Evolutionary conservation across 2,113 vertebrate species (phyloP), one percentile per base, ranked within the genome.

Genomic region (Sakesphorus luctuosus): DNA sequence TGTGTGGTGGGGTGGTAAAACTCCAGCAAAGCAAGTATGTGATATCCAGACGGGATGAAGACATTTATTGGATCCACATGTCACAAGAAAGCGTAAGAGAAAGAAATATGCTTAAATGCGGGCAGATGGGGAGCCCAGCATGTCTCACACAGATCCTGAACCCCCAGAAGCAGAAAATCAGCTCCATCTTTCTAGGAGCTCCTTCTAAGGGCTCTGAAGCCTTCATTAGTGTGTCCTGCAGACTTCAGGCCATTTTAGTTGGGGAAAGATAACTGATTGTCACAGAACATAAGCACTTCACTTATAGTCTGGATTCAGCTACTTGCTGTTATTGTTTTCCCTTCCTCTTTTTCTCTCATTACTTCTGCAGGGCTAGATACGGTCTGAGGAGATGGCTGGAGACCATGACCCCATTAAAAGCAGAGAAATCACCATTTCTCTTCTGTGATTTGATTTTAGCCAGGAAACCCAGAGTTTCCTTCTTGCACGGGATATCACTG

Each of bases 21-120:
- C 63, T 67, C 6, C 2, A 76, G 74, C 75, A 88, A 84, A 79
- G 71, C 43, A 94, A 97, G 33, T 63, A 63, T 83, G 52, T 76
- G 72, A 63, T 73, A 90, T 62, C 53, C 44, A 82, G 68, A 90
- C 56, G 28, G 53, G 25, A 74, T 78, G 16, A 55, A 31, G 69
- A 31, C 6, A 26, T 18, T 79, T 63, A 91, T 84, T 73, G 65
- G n/a, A 69, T 65, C 85, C 95, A 92, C 52, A 68, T 96, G 96
- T 73, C 78, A 80, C 79, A 79, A 73, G 23, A 83, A 86, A 95
- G 76, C 56, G 16, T 12, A 38, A 11, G 29, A 71, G 47, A 68
- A 69, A 81, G 72, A 84, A 29, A 67, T 77, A 29, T 53, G 29
- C 29, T 77, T 62, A 67, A 61, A 80, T 69, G 56, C 65, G 66